A percentile compares a stretch with the other conserved stretches of the same genome.
Conservation (phyloP, 2,888 invertebrate species). For the Schizotus pectinicornis region DNA sequence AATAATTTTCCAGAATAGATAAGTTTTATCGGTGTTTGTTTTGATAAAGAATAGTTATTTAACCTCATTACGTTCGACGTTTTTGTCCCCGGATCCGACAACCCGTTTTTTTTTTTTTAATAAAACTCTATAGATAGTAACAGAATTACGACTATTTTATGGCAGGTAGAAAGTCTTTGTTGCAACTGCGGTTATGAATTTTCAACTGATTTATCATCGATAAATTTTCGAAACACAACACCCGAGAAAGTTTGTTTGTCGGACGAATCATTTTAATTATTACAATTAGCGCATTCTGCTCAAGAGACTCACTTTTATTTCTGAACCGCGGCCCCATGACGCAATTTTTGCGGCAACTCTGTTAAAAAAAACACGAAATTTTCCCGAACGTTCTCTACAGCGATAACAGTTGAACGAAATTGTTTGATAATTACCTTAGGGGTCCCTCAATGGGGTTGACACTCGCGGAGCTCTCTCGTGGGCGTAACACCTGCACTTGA, state of each 20-base stretch:
- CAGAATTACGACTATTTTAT: too few species aligned
- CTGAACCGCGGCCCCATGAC: slow-evolving; percentile 4
- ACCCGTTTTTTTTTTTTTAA: slow-evolving; percentile 6
- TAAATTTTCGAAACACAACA: slow-evolving; percentile 2
- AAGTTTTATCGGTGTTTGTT: slow-evolving; percentile 32
- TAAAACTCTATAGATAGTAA: background rate
- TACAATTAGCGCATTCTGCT: slow-evolving; percentile 18
- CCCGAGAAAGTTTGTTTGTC: slow-evolving; percentile 17
- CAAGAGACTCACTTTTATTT: slow-evolving; percentile 3
- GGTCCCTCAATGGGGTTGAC: slow-evolving; percentile 9
- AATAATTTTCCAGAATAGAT: slow-evolving; percentile 26
- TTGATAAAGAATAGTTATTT: slow-evolving; percentile 27
- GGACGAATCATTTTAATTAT: slow-evolving; percentile 26
- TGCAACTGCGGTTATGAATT: too few species aligned
- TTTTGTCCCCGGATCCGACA: slow-evolving; percentile 16
- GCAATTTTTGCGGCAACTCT: slow-evolving; percentile 6
- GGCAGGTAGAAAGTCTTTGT: too few species aligned
- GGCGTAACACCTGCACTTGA: slow-evolving; percentile 51
- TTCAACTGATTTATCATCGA: background rate
- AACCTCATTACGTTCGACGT: slow-evolving; percentile 30
- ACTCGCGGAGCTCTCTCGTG: slow-evolving; percentile 40
- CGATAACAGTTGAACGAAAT: background rate
- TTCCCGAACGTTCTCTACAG: background rate
- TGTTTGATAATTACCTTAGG: too few species aligned
- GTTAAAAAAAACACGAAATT: background rate